A percentile compares a stretch with the other conserved stretches of the same genome.
phyloP scores from a whole-genome alignment of 2,888 invertebrate genomes.

The Gonocerus acuteangulatus region DNA sequence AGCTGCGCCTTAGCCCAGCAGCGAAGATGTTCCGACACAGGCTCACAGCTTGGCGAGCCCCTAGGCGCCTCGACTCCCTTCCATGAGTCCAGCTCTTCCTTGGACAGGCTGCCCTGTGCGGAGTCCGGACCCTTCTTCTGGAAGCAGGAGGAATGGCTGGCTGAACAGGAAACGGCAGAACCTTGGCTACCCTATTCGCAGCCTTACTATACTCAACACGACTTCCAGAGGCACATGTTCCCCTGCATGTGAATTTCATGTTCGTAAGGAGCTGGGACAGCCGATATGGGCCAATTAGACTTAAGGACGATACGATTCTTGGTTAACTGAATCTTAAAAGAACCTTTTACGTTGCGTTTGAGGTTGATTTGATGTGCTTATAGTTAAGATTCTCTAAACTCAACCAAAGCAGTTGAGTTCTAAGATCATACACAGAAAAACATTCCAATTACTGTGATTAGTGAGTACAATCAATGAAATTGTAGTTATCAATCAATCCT shows the following conservation, averaged over 20 bases:
- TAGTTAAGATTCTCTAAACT: too few relatives aligned
- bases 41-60: conserved; percentile 29
- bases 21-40: conserved; percentile 31
- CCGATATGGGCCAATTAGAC: too few relatives aligned
- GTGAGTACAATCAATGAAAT: too few relatives aligned
- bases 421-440: too few relatives aligned
- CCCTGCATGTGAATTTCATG: conserved; percentile 19
- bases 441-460: too few relatives aligned
- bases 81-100: conserved; percentile 29
- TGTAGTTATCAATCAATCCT: too few relatives aligned
- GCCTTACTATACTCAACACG: neutral
- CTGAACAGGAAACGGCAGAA: conserved; percentile 19
- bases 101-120: neutral
- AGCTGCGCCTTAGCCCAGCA: conserved; percentile 41
- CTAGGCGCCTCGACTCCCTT: conserved; percentile 35
- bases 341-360: too few relatives aligned
- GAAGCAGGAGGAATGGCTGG: conserved; percentile 21
- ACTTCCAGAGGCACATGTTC: conserved; percentile 21
- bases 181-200: conserved; percentile 9
- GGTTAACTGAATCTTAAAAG: too few relatives aligned
- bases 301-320: too few relatives aligned
- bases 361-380: too few relatives aligned
- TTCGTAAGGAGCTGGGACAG: too few relatives aligned
- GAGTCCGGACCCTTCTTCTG: conserved; percentile 1
- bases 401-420: too few relatives aligned